Conservation (phyloP, 37 sponge, comb jelly and placozoan genomes). For the Mnemiopsis leidyi region DNA sequence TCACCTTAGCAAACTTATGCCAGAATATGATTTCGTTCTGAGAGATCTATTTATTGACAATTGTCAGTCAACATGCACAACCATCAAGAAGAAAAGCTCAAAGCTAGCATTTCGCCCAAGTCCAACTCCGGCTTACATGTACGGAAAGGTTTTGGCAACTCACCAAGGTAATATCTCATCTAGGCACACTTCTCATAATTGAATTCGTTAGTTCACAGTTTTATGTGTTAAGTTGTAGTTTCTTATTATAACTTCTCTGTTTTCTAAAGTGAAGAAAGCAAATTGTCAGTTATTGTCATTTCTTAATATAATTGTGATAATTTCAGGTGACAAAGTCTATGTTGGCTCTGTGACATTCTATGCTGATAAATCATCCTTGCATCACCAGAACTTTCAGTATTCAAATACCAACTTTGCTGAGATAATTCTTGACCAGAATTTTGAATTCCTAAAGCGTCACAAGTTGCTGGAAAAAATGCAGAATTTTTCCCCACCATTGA, state of each 20-base stretch:
- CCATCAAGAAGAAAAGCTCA: conserved; percentile 48
- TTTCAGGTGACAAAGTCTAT: conserved; percentile 27
- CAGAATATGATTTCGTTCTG: neutral
- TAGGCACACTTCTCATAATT: too few relatives aligned
- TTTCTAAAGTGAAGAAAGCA: too few relatives aligned
- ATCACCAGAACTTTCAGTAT: conserved; percentile 6
- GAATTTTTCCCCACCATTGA: neutral
- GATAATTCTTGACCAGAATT: conserved; percentile 27
- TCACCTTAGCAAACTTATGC: conserved; percentile 48
- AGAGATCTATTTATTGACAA: neutral
- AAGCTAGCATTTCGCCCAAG: conserved; percentile 17
- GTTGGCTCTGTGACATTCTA: conserved; percentile 22
- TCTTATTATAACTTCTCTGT: too few relatives aligned
- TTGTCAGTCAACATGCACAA: neutral
- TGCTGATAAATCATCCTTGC: neutral
- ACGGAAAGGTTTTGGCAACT: conserved; percentile 22
- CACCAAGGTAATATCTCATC: conserved; percentile 52
- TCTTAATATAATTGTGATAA: neutral
- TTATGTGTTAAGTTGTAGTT: too few relatives aligned
- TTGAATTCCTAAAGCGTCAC: conserved; percentile 15
- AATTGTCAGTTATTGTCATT: too few relatives aligned
- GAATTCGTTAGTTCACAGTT: too few relatives aligned
- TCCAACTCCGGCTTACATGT: conserved; percentile 40
- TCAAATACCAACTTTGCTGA: conserved; percentile 36
- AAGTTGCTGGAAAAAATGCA: conserved; percentile 22